These are phyloP conservation scores for Allobates femoralis DNA, from an alignment of 2,797 vertebrate genomes.

Conservation along the genomic window DNA sequence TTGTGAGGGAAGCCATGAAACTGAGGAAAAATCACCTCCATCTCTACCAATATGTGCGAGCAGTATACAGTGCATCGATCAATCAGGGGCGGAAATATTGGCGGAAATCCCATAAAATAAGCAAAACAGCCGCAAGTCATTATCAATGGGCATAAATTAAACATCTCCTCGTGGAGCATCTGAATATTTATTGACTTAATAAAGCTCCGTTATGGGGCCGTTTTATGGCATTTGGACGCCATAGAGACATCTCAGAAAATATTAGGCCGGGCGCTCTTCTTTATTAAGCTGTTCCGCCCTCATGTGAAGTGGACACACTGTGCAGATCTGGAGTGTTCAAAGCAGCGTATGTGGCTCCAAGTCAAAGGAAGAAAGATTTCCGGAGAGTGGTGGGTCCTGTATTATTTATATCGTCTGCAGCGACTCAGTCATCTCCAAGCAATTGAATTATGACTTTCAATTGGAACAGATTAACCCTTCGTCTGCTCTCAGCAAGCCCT, in stretches of 20 bases:
- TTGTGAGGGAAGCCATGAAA: neutral
- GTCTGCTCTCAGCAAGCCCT: neutral
- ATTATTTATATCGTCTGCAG: conserved; percentile 41
- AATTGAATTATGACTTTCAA: conserved; percentile 29
- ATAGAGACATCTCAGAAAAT: conserved; percentile 8
- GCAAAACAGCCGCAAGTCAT: conserved; percentile 47
- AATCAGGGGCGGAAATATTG: neutral
- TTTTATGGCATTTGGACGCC: conserved; percentile 6
- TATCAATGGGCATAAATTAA: conserved; percentile 57
- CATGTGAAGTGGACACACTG: conserved; percentile 35
- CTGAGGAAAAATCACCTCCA: neutral
- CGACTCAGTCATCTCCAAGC: conserved; percentile 32
- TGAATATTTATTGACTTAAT: conserved; percentile 60
- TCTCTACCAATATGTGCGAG: neutral
- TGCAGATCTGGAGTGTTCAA: conserved; percentile 38
- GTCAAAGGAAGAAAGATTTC: conserved; percentile 24
- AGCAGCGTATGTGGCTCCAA: conserved; percentile 19
- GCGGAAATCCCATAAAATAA: conserved; percentile 9
- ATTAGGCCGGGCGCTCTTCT: neutral
- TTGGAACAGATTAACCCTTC: conserved; percentile 23
- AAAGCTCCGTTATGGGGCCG: neutral
- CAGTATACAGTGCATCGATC: neutral
- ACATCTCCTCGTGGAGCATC: neutral
- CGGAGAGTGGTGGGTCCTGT: conserved; percentile 31
- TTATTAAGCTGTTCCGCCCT: neutral